These are phyloP conservation scores for Caprella mutica DNA, from an alignment of 2,888 invertebrate species.

Conservation along the genomic window DNA sequence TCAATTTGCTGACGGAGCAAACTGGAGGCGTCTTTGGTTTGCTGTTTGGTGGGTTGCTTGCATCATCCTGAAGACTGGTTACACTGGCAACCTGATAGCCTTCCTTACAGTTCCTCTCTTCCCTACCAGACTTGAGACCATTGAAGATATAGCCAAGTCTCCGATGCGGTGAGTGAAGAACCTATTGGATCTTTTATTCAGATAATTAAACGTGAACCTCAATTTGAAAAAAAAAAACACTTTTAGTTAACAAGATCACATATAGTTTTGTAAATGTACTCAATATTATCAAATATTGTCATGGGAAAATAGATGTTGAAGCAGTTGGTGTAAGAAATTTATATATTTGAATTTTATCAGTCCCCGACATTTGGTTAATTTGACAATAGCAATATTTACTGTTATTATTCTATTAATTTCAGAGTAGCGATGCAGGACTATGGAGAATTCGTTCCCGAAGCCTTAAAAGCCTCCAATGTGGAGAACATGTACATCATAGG, in stretches of 20 bases:
- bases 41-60: slow-evolving; percentile 14
- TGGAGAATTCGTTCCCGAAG: slow-evolving; percentile 25
- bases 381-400: too few relatives aligned
- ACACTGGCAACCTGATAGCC: slow-evolving; percentile 19
- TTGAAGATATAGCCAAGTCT: slow-evolving; percentile 13
- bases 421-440: slow-evolving; percentile 26
- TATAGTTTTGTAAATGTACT: too few relatives aligned
- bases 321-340: too few relatives aligned
- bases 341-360: too few relatives aligned
- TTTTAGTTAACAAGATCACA: too few relatives aligned
- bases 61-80: slow-evolving; percentile 20
- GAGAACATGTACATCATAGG: slow-evolving; percentile 12
- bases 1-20: background rate
- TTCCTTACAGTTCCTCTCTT: slow-evolving; percentile 23
- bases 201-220: too few relatives aligned
- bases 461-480: slow-evolving; percentile 12
- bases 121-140: slow-evolving; percentile 15
- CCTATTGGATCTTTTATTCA: too few relatives aligned
- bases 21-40: slow-evolving; percentile 17
- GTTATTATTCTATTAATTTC: too few relatives aligned
- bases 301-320: too few relatives aligned
- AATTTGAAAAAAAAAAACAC: too few relatives aligned
- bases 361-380: too few relatives aligned
- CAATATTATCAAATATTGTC: too few relatives aligned
- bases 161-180: background rate